Evolutionary conservation across 1,140 invertebrate species (phyloP), one percentile per base, ranked within the genome.

Genomic region (Philaenus spumarius): DNA sequence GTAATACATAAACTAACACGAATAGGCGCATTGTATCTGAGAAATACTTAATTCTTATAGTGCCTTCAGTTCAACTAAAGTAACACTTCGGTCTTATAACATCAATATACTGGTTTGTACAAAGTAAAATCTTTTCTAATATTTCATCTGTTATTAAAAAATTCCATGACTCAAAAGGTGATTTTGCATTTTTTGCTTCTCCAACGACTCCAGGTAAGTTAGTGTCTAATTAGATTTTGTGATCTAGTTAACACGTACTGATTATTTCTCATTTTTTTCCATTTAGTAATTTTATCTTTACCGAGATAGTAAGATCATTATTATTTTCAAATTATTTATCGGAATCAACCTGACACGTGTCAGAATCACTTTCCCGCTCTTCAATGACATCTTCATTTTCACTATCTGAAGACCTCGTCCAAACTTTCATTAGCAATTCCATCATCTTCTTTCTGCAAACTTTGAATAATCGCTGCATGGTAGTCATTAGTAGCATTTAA

Each of bases 111-210:
- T 52, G 19, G 14, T 19, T 52, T 19, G 23, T 52, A 52, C n/a
- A 52, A 15, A 26, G n/a, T 14, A 52, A 30, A 19, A 52, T 52
- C 30, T 34, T 12, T 12, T 52, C 30, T 34, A 52, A 23, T 52
- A 52, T 19, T 34, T 52, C 48, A 52, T 26, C n/a, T 2, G 48
- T 52, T 52, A 52, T 52, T 15, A 52, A 23, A 4, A 52, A 52
- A 35, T 52, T 52, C 48, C 48, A 52, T 3, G 23, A 52, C 12
- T 52, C 23, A 1, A 52, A 19, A 34, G 48, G 4, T 35, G 30
- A 34, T 19, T 52, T 23, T 30, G 17, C 26, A 9, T 30, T 30
- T 30, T 30, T 30, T 4, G 9, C 26, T 30, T 30, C 26, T 30
- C 26, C 26, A 9, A 30, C 26, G 26, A 9, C 9, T 3, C 26